Evolutionary conservation across 2,888 invertebrate species (phyloP).

Genomic region (Meghimatium bilineatum): DNA sequence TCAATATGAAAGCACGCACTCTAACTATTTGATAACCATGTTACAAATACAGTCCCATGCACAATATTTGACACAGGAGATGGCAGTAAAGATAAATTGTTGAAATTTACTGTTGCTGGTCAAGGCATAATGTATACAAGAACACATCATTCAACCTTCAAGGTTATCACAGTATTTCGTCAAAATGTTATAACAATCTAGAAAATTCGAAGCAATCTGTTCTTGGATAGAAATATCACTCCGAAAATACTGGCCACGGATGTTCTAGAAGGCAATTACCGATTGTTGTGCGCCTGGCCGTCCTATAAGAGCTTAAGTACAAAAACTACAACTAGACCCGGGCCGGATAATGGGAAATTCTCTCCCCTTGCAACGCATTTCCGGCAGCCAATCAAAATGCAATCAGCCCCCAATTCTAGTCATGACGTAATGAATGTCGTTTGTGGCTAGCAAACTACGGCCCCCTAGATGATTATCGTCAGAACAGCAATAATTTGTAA

Average conservation of each 20-base stretch:
- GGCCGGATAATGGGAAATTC: background rate
- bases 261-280: background rate
- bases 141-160: too few relatives aligned
- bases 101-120: too few relatives aligned
- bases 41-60: too few relatives aligned
- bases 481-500: constrained; percentile 29
- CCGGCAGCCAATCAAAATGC: constrained; percentile 11
- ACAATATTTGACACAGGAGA: too few relatives aligned
- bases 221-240: too few relatives aligned
- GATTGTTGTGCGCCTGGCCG: background rate
- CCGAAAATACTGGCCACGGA: background rate
- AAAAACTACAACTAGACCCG: background rate
- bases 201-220: too few relatives aligned
- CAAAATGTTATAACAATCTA: too few relatives aligned
- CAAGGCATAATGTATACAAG: too few relatives aligned
- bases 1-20: too few relatives aligned
- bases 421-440: constrained; percentile 22
- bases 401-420: constrained; percentile 5
- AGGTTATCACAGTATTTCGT: too few relatives aligned
- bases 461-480: background rate
- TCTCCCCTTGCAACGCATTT: background rate
- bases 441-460: background rate
- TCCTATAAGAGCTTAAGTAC: background rate
- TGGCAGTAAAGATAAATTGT: too few relatives aligned
- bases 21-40: too few relatives aligned